Evolutionary conservation across 2,113 vertebrate species (phyloP), one percentile per base, ranked within the genome.

Genomic region (Lepus timidus): DNA sequence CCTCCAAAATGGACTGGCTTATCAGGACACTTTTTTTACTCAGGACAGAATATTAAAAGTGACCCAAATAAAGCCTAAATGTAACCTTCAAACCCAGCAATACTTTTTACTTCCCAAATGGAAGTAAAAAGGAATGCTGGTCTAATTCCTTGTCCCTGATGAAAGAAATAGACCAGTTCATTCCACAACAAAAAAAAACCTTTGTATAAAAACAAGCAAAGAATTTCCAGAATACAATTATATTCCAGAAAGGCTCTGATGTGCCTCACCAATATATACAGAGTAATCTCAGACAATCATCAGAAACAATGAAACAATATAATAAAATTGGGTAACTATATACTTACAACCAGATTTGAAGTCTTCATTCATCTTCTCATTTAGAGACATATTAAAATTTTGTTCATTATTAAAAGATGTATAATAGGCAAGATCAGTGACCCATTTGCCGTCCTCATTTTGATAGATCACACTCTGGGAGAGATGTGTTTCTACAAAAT

Each of bases 401-500:
- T 98, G 96, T 76, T 98, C 98, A 94, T 99, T 98, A 97, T 99
- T 98, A 98, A 99, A 99, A 52, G 99, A 98, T 49, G 99, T 99
- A 70, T 99, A 99, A 97, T 99, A 99, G 0, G 99, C 99, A 96
- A 99, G 98, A 96, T 99, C 99, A 29, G 99, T 99, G 94, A 99
- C 99, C 99, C 99, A 99, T 93, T 98, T 99, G 5, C 99, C 99
- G 23, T 99, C 99, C 97, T 99, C 99, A 95, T 99, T 99, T 98
- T 99, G 99, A 97, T 99, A 99, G 85, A 99, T 99, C 71, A 99
- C 96, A 93, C 95, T 98, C 51, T 99, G 98, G 67, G 98, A 90
- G 51, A 96, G 85, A 92, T 95, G 97, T 58, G 65, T 89, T 79
- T 95, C 99, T 99, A 95, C 86, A 98, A 98, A 55, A 96, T 3